A percentile compares a stretch with the other conserved stretches of the same genome.
phyloP scores from a whole-genome alignment of 1,140 invertebrate genomes.

The Meloidogyne hapla region DNA sequence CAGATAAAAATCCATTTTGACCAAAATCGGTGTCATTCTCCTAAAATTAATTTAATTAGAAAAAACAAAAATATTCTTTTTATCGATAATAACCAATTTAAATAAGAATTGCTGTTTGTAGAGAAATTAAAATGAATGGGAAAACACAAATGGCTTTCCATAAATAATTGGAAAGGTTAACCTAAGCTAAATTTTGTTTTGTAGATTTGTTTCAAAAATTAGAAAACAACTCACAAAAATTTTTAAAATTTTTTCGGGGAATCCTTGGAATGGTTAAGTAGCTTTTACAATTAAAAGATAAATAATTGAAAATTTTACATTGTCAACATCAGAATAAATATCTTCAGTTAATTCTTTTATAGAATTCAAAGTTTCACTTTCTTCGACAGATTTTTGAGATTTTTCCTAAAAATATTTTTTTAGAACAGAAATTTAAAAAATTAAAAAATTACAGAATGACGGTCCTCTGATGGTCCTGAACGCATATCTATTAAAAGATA shows the following conservation, averaged over 20 bases:
- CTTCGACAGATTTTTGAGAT: neutral
- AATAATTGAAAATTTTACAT: conserved; percentile 5
- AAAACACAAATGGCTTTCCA: no score
- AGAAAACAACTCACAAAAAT: no score
- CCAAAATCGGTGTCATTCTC: neutral
- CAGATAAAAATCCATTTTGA: neutral
- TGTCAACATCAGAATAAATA: neutral
- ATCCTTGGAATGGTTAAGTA: no score
- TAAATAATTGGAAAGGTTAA: no score
- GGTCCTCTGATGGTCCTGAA: neutral
- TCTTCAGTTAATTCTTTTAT: neutral
- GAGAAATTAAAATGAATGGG: no score
- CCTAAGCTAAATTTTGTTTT: no score
- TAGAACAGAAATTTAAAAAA: neutral
- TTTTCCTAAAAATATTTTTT: neutral
- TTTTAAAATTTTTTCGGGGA: neutral
- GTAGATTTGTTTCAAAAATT: no score
- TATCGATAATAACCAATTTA: neutral
- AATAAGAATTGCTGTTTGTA: no score
- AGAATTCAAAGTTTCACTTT: neutral
- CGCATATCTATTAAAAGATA: neutral
- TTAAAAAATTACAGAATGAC: neutral
- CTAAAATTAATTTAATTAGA: neutral
- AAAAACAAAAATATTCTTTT: neutral
- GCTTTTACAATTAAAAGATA: neutral